These are phyloP conservation scores for Uromys caudimaculatus DNA, from an alignment of 2,797 vertebrate species.

Conservation along the genomic window DNA sequence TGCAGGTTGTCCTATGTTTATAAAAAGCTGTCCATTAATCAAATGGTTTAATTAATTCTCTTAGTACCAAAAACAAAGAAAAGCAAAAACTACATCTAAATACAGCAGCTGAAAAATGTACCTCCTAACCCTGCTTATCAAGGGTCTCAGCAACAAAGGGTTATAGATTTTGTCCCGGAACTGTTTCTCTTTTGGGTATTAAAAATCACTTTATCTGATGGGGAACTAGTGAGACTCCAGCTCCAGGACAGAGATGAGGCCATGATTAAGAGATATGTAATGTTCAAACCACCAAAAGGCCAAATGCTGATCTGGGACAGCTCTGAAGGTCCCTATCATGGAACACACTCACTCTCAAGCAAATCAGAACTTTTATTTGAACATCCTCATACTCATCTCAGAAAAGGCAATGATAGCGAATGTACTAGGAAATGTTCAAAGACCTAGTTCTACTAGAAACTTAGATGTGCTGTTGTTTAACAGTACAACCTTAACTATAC, in stretches of 20 bases:
- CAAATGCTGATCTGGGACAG: background rate
- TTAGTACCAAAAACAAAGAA: background rate
- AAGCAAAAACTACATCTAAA: background rate
- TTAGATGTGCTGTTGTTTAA: background rate
- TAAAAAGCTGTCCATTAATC: background rate
- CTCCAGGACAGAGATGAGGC: constrained; percentile 12
- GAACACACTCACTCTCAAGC: background rate
- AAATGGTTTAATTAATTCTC: constrained; percentile 30
- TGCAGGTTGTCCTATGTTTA: background rate
- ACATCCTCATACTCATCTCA: constrained; percentile 22
- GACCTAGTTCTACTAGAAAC: constrained; percentile 25
- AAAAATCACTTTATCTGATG: constrained; percentile 49
- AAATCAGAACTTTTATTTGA: background rate
- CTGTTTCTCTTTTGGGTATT: background rate
- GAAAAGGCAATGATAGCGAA: constrained; percentile 8
- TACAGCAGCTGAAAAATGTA: rapidly evolving
- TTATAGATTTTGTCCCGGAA: background rate
- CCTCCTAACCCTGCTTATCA: constrained; percentile 31
- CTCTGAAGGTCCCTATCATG: background rate
- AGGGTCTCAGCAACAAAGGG: background rate
- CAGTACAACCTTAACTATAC: background rate
- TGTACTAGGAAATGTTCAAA: background rate
- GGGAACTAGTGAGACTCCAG: constrained; percentile 68
- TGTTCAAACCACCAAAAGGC: background rate
- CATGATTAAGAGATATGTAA: background rate